Percentiles rank a stretch among this genome's conserved stretches.
Evolutionary conservation across 35 echinoderm and acorn worm species (phyloP).

Genomic region (Ophiothrix spiculata): DNA sequence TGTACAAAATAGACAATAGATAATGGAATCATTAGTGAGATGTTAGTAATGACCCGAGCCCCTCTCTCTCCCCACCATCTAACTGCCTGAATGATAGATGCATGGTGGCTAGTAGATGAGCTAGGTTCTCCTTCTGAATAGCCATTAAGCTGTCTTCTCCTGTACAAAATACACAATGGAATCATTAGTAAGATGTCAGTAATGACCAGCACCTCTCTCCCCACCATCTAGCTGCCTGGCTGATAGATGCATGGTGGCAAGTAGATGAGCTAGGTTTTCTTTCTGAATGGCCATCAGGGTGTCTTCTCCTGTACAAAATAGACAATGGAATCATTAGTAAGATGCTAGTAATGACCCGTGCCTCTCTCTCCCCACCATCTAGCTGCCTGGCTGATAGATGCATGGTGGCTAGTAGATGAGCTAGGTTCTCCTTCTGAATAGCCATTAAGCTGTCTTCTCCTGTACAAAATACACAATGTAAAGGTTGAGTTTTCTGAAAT

Average conservation of each 20-base stretch:
- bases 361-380: slow-evolving; percentile 74
- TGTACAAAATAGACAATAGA: slow-evolving; percentile 80
- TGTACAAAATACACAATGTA: slow-evolving; percentile 10
- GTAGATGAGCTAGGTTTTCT: slow-evolving; percentile 94
- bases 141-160: slow-evolving; percentile 52
- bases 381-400: slow-evolving; percentile 90
- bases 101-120: slow-evolving; percentile 95
- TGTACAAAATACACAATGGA: slow-evolving; percentile 28
- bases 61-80: slow-evolving; percentile 74
- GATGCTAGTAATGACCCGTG: slow-evolving; percentile 69
- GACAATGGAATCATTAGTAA: neutral
- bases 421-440: slow-evolving; percentile 93
- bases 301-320: slow-evolving; percentile 53
- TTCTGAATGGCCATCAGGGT: slow-evolving; percentile 66
- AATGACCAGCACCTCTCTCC: slow-evolving; percentile 70
- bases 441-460: slow-evolving; percentile 52
- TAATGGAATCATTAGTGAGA: slow-evolving; percentile 77
- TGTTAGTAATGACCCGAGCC: slow-evolving; percentile 72
- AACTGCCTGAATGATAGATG: slow-evolving; percentile 91
- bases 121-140: slow-evolving; percentile 93
- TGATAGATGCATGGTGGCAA: slow-evolving; percentile 94
- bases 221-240: slow-evolving; percentile 90
- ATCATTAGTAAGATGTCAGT: slow-evolving; percentile 68
- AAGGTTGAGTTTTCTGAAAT: neutral
- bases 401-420: slow-evolving; percentile 95